Evolutionary conservation across 2,888 invertebrate species (phyloP), one percentile per base, ranked within the genome.

Genomic region (Dichetophora obliterata): DNA sequence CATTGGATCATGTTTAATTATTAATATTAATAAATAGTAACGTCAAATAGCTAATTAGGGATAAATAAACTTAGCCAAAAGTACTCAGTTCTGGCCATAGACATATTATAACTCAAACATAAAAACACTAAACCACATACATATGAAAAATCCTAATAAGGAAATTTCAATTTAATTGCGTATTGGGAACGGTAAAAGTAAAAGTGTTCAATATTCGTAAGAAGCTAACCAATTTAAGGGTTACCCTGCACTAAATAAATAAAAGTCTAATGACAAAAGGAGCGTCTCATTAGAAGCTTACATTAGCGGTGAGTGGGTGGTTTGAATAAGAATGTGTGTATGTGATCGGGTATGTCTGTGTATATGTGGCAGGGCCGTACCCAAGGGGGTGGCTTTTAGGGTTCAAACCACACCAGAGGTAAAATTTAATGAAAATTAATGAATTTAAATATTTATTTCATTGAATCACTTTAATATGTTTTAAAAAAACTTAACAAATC

Each of bases 1-100:
- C 22, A 16, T 9, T 24, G 19, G 5, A 11, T n/a, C 52, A 27
- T 52, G 31, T n/a, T 16, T n/a, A 5, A 52, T 19, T 31, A 73
- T 73, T 63, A 50, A 63, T 73, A 73, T 52, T 48, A 61, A 61
- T 72, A 63, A 52, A 50, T 59, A 31, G 69, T 69, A 75, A 70
- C 66, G 61, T 61, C 59, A 27, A 69, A 19, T 8, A 69, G 69
- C 50, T 24, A 71, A 71, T 76, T 71, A 71, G 31, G 65, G 24
- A 71, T 54, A 71, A 63, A 63, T 27, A 72, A 48, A 61, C 19
- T n/a, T 19, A 37, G 19, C n/a, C 19, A 22, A 5, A 54, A 9
- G 9, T 19, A 59, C 57, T 22, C 57, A 27, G 3, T 4, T 31
- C 31, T 31, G 5, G 31, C 5, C 31, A 31, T 31, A 31, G 31